Evolutionary conservation across 2,888 invertebrate genomes (phyloP), one percentile per base, ranked within the genome.

Genomic region (Epinotia ramella): DNA sequence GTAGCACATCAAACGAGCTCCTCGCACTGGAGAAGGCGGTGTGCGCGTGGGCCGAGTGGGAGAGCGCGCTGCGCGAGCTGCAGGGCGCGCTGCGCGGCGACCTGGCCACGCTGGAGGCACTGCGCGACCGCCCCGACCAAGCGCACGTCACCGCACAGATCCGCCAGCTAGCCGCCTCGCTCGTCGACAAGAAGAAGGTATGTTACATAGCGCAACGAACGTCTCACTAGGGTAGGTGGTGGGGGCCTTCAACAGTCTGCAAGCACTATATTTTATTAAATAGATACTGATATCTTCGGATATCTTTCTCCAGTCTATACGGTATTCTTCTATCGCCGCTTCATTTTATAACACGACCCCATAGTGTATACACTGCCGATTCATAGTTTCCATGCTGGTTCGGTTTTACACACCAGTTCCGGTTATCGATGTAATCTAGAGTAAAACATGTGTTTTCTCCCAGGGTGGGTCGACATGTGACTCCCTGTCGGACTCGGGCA

Each of bases 401-500:
- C 4, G 0, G 40, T 16, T 49, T 13, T 49, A 3, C 16, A 49
- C 16, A 49, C 2, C 5, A 16, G 0, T 16, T 16, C 16, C 49
- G 49, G n/a, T n/a, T n/a, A n/a, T n/a, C n/a, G n/a, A n/a, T n/a
- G n/a, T n/a, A n/a, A n/a, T n/a, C n/a, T n/a, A n/a, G n/a, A n/a
- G n/a, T n/a, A n/a, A n/a, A n/a, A n/a, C n/a, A 24, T 9, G 5
- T 40, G 74, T 75, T 67, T 20, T 13, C 80, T 79, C 0, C 18
- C 85, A 94, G 94, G 90, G 93, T 67, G 90, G 92, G n/a, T 94
- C 94, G 16, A 93, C 92, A 73, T 95, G 96, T 82, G 96, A 96
- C 78, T 97, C 96, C n/a, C 90, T 96, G 77, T 97, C 97, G 0
- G 97, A 97, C 93, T 96, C 96, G 46, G 97, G 97, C n/a, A 97